phyloP scores from a whole-genome alignment of 2,888 invertebrate genomes.

The Chelonus formosanus region DNA sequence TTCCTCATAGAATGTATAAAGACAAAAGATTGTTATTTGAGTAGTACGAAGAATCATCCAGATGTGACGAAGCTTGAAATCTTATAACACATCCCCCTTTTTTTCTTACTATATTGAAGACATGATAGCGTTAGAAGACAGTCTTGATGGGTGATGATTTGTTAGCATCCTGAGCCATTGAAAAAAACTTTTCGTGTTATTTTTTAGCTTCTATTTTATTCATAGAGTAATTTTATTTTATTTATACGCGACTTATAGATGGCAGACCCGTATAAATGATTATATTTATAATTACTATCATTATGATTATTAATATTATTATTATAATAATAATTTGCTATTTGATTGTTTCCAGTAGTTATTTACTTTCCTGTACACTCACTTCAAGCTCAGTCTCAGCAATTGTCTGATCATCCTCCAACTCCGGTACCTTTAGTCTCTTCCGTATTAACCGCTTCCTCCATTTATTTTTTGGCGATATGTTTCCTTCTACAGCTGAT shows the following conservation, averaged over 20 bases:
- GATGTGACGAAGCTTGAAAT: slow-evolving; percentile 1
- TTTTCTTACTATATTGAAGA: slow-evolving; percentile 4
- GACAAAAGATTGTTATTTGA: slow-evolving; percentile 24
- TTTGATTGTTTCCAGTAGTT: no score
- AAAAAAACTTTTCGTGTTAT: slow-evolving; percentile 22
- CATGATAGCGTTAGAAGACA: slow-evolving; percentile 26
- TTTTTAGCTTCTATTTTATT: slow-evolving; percentile 26
- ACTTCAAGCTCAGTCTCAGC: no score
- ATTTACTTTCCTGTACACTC: no score
- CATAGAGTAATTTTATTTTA: slow-evolving; percentile 1
- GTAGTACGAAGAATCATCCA: slow-evolving; percentile 8
- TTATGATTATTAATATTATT: slow-evolving; percentile 13
- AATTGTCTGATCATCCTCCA: no score
- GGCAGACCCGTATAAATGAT: slow-evolving; percentile 16
- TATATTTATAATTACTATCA: slow-evolving; percentile 1
- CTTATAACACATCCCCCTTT: not conserved
- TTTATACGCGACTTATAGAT: slow-evolving; percentile 19
- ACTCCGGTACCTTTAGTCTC: no score
- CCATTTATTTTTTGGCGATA: no score
- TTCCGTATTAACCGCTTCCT: no score
- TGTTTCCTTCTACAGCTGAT: no score
- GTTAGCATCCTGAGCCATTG: slow-evolving; percentile 28
- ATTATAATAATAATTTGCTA: no score
- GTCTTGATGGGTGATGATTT: slow-evolving; percentile 25
- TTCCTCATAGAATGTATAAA: slow-evolving; percentile 20